Percentiles rank a stretch among this genome's conserved stretches.
Conservation (phyloP, 1,140 invertebrate species). For the Apolygus lucorum region DNA sequence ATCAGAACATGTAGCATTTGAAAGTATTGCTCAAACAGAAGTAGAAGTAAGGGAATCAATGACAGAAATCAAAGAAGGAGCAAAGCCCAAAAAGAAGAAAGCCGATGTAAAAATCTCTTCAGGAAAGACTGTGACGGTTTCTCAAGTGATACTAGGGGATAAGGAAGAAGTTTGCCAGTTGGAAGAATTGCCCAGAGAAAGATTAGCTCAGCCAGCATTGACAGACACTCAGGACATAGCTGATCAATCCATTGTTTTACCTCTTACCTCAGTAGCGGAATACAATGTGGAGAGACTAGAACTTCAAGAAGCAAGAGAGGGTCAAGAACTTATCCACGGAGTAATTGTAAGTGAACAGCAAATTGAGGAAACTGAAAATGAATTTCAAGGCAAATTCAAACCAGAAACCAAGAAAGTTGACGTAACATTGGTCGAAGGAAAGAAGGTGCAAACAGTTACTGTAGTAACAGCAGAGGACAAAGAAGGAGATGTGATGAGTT, state of each 20-base stretch:
- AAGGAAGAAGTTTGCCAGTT: conserved; percentile 40
- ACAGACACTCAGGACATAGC: conserved; percentile 40
- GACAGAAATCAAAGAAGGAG: conserved; percentile 39
- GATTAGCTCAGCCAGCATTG: conserved; percentile 37
- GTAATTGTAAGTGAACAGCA: conserved; percentile 36
- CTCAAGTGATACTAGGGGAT: conserved; percentile 43
- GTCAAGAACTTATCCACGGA: conserved; percentile 37
- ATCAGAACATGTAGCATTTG: conserved; percentile 39
- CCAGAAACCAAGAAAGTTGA: conserved; percentile 28
- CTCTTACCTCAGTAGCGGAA: conserved; percentile 36
- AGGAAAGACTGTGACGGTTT: conserved; percentile 43
- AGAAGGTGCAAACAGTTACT: conserved; percentile 33
- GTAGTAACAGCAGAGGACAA: conserved; percentile 34
- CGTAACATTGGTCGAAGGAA: conserved; percentile 30
- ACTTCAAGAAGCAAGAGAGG: conserved; percentile 35
- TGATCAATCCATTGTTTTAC: conserved; percentile 38
- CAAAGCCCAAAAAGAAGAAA: conserved; percentile 36
- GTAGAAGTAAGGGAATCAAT: conserved; percentile 45
- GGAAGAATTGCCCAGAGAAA: conserved; percentile 34
- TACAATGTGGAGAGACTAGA: conserved; percentile 30
- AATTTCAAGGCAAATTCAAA: conserved; percentile 30
- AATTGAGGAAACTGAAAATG: conserved; percentile 35
- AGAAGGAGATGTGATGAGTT: conserved; percentile 29
- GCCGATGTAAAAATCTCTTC: conserved; percentile 39
- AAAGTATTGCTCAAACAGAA: conserved; percentile 45